phyloP scores from a whole-genome alignment of 64 coral and sea anemone species.

The Porites australiensis region DNA sequence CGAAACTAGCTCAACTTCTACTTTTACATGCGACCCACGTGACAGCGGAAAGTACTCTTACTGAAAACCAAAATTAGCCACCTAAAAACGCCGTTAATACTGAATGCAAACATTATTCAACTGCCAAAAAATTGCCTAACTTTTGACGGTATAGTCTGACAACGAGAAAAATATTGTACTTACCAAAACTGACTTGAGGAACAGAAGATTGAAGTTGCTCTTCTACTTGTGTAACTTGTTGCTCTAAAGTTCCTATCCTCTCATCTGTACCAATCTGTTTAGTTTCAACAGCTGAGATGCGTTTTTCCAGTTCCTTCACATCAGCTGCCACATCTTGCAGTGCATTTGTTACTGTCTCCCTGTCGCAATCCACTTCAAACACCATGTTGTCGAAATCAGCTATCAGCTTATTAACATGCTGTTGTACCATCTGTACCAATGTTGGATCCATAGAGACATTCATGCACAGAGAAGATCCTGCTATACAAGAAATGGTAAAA shows the following conservation, averaged over 20 bases:
- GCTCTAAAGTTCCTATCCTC: not conserved
- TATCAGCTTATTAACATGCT: conserved; percentile 8
- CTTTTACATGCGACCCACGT: no score
- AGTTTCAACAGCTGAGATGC: not conserved
- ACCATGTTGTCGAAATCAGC: conserved; percentile 14
- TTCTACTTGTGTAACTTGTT: not conserved
- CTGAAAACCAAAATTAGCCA: no score
- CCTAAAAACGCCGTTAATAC: no score
- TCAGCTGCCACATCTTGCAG: not conserved
- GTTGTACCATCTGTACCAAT: conserved; percentile 15
- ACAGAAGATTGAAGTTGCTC: not conserved
- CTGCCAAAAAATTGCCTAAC: no score
- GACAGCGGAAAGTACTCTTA: no score
- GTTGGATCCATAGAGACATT: not conserved
- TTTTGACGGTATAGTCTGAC: not conserved
- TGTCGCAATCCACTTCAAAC: not conserved
- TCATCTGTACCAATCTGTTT: no score
- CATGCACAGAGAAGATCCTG: not conserved
- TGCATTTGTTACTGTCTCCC: not conserved
- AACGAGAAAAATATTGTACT: not conserved
- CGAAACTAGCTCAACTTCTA: no score
- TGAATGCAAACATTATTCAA: no score
- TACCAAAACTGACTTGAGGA: not conserved
- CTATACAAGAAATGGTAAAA: not conserved
- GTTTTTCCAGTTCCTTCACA: conserved; percentile 11